These are phyloP conservation scores for Speoplatyrhinus poulsoni DNA, from an alignment of 2,113 vertebrate species.

Conservation along the genomic window DNA sequence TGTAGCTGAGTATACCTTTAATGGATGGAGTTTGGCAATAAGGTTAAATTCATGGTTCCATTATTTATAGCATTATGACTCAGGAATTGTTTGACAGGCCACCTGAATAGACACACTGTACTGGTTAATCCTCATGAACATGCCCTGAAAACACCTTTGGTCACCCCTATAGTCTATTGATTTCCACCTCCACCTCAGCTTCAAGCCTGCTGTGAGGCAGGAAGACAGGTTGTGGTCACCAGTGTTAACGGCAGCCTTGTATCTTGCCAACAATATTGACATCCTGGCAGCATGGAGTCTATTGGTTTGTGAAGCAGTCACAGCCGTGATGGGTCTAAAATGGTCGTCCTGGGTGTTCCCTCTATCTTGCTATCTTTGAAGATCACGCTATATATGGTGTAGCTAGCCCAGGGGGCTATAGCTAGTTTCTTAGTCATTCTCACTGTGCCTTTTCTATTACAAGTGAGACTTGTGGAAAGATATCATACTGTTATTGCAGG, in stretches of 20 bases:
- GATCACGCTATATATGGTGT: neutral
- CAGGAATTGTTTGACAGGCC: no score
- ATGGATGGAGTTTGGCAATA: no score
- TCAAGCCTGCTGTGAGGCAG: neutral
- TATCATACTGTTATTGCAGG: slow-evolving; percentile 6
- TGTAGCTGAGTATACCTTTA: no score
- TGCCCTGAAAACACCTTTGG: no score
- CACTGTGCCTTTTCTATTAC: slow-evolving; percentile 2
- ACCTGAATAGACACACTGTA: no score
- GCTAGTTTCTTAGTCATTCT: slow-evolving; percentile 13
- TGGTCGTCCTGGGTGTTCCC: slow-evolving; percentile 22
- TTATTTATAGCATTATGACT: no score
- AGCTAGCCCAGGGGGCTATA: slow-evolving; percentile 1
- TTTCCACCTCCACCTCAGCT: neutral
- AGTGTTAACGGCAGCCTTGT: neutral
- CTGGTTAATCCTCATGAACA: no score
- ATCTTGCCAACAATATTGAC: neutral
- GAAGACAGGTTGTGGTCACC: neutral
- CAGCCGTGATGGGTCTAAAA: neutral
- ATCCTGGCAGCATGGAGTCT: neutral
- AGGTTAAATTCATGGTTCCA: no score
- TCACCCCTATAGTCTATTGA: neutral
- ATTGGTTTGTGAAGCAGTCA: neutral
- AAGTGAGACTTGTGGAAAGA: neutral
- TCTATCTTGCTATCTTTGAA: slow-evolving; percentile 36